Conservation (phyloP, 1,140 invertebrate species). For the Drosophila nebulosa region DNA sequence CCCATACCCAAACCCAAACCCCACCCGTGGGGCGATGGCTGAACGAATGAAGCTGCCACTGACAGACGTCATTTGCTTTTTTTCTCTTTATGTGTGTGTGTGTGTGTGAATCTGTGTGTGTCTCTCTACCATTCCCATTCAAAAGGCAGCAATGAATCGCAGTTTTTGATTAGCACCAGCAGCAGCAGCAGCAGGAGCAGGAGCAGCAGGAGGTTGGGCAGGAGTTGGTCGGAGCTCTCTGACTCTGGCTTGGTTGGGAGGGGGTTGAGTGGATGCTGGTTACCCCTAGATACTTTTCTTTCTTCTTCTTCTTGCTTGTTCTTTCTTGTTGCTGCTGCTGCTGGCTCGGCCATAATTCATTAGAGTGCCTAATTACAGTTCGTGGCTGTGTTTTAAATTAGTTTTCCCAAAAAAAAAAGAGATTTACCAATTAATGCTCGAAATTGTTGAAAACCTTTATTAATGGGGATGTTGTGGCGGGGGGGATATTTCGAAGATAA, state of each 20-base stretch:
- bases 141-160: slow-evolving; percentile 59
- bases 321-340: no score
- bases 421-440: no score
- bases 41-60: slow-evolving; percentile 29
- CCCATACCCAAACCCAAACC: no score
- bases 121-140: slow-evolving; percentile 1
- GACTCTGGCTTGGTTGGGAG: not conserved
- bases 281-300: slow-evolving; percentile 29
- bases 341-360: slow-evolving; percentile 39
- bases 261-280: slow-evolving; percentile 30
- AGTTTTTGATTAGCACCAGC: slow-evolving; percentile 71
- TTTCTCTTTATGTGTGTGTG: slow-evolving; percentile 4
- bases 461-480: no score
- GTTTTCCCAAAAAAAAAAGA: slow-evolving; percentile 18
- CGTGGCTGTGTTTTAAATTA: slow-evolving; percentile 48
- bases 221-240: not conserved
- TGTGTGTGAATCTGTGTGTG: slow-evolving; percentile 14
- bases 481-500: no score
- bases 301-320: not conserved
- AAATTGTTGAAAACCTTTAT: no score
- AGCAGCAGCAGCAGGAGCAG: slow-evolving; percentile 50
- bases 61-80: slow-evolving; percentile 50
- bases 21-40: slow-evolving; percentile 1
- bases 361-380: slow-evolving; percentile 61
- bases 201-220: slow-evolving; percentile 28